Base-by-base conservation (phyloP, 1,140 invertebrate genomes). In the Megalopta genalis region DNA sequence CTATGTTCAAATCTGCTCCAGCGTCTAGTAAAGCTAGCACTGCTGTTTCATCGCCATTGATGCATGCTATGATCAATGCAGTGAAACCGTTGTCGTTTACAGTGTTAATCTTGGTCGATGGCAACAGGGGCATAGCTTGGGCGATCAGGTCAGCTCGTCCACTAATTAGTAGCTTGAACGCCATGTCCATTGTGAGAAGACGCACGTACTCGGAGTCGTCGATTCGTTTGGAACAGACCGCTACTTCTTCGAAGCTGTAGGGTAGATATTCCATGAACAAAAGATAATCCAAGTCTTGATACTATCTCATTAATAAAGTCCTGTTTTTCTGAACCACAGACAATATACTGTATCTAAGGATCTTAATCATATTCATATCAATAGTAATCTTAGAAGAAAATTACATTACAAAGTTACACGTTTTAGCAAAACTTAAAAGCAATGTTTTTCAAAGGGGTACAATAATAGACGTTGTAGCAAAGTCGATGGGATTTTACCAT, bases 51-150 rank as follows among this genome's bases (percentile, higher is more conserved):
- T 98, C 97, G 18, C 96, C 97, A 9, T 95, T 94, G 1, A 97
- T 93, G 54, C 96, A 95, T 0, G 97, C 96, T 46, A 97, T 91
- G 97, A 98, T 98, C 8, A 98, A 90, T 0, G 96, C 96, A 0
- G 97, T 97, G 46, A 97, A 93, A 0, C 97, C 97, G 23, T 94
- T 94, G 23, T 96, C 95, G 87, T 97, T 97, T 0, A 97, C 93
- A 0, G 96, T 96, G 86, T 98, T 97, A 57, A 95, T 87, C 65
- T 96, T 97, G 0, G 95, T 94, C 0, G 94, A 88, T 0, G 97
- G 97, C 59, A 98, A 91, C 32, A 98, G 92, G 12, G 96, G 93
- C 1, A 97, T 90, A 0, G 97, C 97, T 86, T 97, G 96, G 10
- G 96, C 94, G 54, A 98, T 94, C 4, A 98, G 91, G 83, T 98